Evolutionary conservation across 64 coral and sea anemone genomes (phyloP).

Genomic region (Stichodactyla helianthus): DNA sequence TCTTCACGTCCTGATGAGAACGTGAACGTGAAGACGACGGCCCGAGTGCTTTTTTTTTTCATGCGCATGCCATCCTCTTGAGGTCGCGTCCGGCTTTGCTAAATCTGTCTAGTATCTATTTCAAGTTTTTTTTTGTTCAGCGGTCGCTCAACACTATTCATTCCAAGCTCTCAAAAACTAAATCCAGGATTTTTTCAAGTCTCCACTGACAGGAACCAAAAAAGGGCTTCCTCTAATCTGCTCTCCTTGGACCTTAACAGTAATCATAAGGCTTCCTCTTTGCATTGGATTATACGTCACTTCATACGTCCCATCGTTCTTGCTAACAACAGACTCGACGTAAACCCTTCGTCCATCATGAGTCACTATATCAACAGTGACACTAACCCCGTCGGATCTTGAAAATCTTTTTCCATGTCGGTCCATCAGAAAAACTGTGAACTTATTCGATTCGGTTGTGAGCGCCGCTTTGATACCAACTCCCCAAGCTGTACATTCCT

Average conservation of each 20-base stretch:
- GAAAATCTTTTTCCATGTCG: conserved; percentile 19
- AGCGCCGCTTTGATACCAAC: conserved; percentile 37
- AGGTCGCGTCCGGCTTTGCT: no score
- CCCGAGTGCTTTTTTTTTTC: no score
- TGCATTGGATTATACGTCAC: conserved; percentile 41
- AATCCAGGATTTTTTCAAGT: conserved; percentile 56
- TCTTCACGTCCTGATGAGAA: no score
- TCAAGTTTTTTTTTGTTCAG: no score
- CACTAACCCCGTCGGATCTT: neutral
- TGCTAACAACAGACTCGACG: conserved; percentile 27
- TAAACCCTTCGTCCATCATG: conserved; percentile 37
- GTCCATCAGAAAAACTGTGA: conserved; percentile 52
- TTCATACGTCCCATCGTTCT: conserved; percentile 50
- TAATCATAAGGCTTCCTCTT: conserved; percentile 27
- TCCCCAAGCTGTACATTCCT: conserved; percentile 46
- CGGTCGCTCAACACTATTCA: no score
- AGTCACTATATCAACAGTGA: conserved; percentile 26
- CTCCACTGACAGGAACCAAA: conserved; percentile 25
- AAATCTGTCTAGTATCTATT: no score
- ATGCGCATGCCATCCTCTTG: no score
- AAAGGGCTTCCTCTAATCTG: conserved; percentile 54
- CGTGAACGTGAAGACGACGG: no score
- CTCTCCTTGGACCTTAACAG: conserved; percentile 30
- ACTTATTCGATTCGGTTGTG: conserved; percentile 37
- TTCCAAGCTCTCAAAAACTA: neutral